Evolutionary conservation across 1,140 invertebrate species (phyloP), one percentile per base, ranked within the genome.

Genomic region (Tetramorium parvispinum): DNA sequence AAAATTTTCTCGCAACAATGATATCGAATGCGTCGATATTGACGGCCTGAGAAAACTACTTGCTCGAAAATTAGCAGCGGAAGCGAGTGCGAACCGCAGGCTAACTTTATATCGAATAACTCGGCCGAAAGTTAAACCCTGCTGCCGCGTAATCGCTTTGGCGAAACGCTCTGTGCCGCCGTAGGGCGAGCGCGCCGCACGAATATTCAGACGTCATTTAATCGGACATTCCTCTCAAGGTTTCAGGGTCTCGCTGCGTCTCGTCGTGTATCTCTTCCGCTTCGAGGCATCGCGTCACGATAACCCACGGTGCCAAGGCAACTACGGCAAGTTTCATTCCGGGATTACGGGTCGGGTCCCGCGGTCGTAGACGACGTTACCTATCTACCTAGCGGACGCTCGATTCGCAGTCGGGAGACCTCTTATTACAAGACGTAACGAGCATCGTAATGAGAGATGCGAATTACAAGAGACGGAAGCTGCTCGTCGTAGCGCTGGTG

Each of bases 181-280:
- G 59, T 63, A 46, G 46, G 27, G 57, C 40, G 18, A 13, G 32
- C n/a, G 27, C 3, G 21, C n/a, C 27, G 18, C 16, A 49, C 43
- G 32, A 49, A 46, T 27, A 73, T 53, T 82, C 85, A 91, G 89
- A 88, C 87, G 86, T 91, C 86, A 90, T 91, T 90, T 88, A 81
- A 85, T 91, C 78, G 89, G 89, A 91, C 89, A 82, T 91, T 75
- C 76, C 89, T 90, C 82, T 86, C 79, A 88, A 90, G 89, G 89
- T 91, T 87, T 86, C 77, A 86, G 78, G 87, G 77, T 90, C 76
- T 49, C 46, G 70, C 88, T 51, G 40, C 65, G 76, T 85, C 85
- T 79, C 73, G 57, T 68, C 89, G 88, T 90, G 89, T 93, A 93
- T 93, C 91, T 93, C 92, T 93, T 93, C 92, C 92, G 91, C 88